phyloP scores from a whole-genome alignment of 2,113 vertebrate genomes.

The Pollimyrus isidori region DNA sequence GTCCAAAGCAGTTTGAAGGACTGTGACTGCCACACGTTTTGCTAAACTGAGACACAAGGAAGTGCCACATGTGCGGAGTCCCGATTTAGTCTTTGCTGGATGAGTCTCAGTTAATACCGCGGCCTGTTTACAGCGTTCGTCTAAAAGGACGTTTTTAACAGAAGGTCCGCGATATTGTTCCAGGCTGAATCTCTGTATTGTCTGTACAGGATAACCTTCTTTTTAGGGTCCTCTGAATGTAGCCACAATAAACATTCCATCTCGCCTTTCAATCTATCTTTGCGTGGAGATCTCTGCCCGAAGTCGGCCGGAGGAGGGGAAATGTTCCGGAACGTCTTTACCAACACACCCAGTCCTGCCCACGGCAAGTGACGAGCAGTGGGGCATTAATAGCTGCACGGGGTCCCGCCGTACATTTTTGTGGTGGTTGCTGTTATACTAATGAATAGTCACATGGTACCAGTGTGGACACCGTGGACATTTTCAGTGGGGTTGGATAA shows the following conservation, averaged over 20 bases:
- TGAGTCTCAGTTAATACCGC: not conserved
- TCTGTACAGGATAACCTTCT: slow-evolving; percentile 50
- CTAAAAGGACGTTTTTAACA: slow-evolving; percentile 19
- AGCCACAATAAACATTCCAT: slow-evolving; percentile 67
- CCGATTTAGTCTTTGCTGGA: not conserved
- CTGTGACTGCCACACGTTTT: not conserved
- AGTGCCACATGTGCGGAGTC: not conserved
- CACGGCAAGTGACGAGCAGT: not conserved
- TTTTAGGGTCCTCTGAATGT: slow-evolving; percentile 55
- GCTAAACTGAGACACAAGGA: not conserved
- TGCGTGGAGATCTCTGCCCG: slow-evolving; percentile 33
- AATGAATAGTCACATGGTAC: not conserved
- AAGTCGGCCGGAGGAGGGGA: slow-evolving; percentile 31
- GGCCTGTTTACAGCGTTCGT: not conserved
- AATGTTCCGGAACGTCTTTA: slow-evolving; percentile 2
- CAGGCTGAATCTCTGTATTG: slow-evolving; percentile 46
- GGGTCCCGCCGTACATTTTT: not conserved
- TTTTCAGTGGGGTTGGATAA: slow-evolving; percentile 1
- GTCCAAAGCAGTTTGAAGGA: not conserved
- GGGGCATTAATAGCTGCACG: not conserved
- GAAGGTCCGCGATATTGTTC: slow-evolving; percentile 47
- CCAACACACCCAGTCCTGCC: slow-evolving; percentile 23
- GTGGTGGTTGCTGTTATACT: not conserved
- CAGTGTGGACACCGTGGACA: too few relatives aligned
- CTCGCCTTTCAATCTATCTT: slow-evolving; percentile 46